Evolutionary conservation across 2,113 vertebrate species (phyloP).

Genomic region (Pluvianellus socialis): DNA sequence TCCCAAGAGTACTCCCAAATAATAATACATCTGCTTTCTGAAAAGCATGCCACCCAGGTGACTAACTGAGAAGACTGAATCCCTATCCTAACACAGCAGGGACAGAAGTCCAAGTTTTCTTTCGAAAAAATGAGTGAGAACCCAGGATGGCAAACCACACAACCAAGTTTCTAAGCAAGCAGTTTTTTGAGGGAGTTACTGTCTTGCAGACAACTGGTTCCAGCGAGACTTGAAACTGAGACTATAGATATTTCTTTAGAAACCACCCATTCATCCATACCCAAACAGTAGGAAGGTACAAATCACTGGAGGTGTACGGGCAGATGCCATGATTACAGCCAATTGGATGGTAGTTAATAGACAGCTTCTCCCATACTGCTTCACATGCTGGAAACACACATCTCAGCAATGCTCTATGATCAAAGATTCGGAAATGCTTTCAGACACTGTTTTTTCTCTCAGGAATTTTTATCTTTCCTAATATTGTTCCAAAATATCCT

Average conservation of each 20-base stretch:
- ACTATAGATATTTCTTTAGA: not conserved
- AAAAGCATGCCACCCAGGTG: not conserved
- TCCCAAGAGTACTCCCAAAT: not conserved
- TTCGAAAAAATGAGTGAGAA: not conserved
- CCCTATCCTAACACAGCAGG: not conserved
- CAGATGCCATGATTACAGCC: not conserved
- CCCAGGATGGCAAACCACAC: not conserved
- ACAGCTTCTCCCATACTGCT: not conserved
- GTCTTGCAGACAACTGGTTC: not conserved
- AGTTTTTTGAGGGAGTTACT: not conserved
- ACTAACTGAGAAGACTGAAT: not conserved
- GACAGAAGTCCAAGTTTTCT: not conserved
- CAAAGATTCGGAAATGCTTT: not conserved
- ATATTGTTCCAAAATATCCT: not conserved
- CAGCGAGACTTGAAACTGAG: not conserved
- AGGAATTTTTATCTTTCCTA: not conserved
- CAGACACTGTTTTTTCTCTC: not conserved
- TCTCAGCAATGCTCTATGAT: not conserved
- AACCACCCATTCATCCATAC: not conserved
- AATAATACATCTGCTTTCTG: not conserved
- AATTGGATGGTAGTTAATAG: not conserved
- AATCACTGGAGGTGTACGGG: not conserved
- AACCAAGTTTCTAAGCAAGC: not conserved
- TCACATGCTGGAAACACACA: not conserved
- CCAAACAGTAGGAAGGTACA: not conserved